These are phyloP conservation scores for Ecdyonurus torrentis DNA, from an alignment of 2,888 invertebrate genomes.

Conservation along the genomic window DNA sequence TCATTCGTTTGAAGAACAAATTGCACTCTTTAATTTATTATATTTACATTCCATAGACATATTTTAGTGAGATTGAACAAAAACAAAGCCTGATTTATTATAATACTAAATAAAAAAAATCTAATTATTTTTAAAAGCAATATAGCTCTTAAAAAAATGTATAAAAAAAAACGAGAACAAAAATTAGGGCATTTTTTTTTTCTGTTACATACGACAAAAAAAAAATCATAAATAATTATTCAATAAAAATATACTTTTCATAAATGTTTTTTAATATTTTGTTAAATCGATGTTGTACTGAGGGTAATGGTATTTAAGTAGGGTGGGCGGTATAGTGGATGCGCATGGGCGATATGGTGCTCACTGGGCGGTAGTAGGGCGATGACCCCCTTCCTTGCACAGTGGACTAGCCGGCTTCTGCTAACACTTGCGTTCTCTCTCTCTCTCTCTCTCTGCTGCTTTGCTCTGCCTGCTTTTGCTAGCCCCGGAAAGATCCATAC, in stretches of 20 bases:
- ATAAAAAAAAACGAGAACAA: too few relatives aligned
- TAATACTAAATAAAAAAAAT: too few relatives aligned
- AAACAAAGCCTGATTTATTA: too few relatives aligned
- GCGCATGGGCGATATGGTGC: background rate
- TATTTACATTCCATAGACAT: too few relatives aligned
- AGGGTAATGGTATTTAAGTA: constrained; percentile 1
- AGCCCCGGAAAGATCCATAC: background rate
- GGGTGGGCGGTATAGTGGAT: background rate
- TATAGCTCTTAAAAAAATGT: too few relatives aligned
- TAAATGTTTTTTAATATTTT: constrained; percentile 1
- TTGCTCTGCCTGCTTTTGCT: background rate
- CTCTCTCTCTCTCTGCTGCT: background rate
- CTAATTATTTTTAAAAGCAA: too few relatives aligned
- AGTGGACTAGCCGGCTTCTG: constrained; percentile 6
- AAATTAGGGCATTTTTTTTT: too few relatives aligned
- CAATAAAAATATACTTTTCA: constrained; percentile 1
- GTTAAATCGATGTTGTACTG: background rate
- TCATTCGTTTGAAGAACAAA: too few relatives aligned
- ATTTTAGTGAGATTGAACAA: too few relatives aligned
- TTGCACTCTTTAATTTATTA: too few relatives aligned
- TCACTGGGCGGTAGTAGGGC: background rate
- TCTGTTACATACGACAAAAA: too few relatives aligned
- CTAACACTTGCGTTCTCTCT: background rate
- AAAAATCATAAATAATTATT: background rate
- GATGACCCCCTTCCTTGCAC: constrained; percentile 9